These are phyloP conservation scores for Tridacna crocea DNA, from an alignment of 2,888 invertebrate genomes.

Conservation along the genomic window DNA sequence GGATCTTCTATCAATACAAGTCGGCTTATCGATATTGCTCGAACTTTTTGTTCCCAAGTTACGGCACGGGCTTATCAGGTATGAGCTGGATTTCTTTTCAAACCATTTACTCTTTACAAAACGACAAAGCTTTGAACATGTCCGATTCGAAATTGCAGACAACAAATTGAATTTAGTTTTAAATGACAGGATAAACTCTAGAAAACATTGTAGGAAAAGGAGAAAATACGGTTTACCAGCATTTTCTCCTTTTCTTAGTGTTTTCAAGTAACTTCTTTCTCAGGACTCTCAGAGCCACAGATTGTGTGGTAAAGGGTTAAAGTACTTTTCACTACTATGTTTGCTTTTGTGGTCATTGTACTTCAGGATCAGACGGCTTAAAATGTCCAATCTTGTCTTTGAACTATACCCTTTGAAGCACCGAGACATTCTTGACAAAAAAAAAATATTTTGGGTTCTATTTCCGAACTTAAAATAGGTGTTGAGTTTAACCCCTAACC, in stretches of 20 bases:
- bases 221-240: background rate
- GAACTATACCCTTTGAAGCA: too few relatives aligned
- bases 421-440: too few relatives aligned
- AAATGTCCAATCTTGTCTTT: too few relatives aligned
- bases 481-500: too few relatives aligned
- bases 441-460: too few relatives aligned
- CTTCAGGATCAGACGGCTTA: too few relatives aligned
- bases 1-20: conserved; percentile 8
- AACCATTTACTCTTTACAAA: too few relatives aligned
- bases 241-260: background rate
- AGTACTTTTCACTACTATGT: background rate
- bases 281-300: background rate
- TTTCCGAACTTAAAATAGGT: too few relatives aligned
- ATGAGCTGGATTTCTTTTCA: background rate
- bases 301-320: background rate
- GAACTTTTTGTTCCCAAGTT: background rate
- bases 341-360: too few relatives aligned
- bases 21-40: background rate
- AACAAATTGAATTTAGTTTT: background rate
- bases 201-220: conserved; percentile 1
- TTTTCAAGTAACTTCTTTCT: background rate
- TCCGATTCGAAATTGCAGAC: background rate
- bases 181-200: background rate
- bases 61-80: conserved; percentile 11
- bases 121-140: background rate